Conservation (phyloP, 2,888 invertebrate genomes). For the Ariolimax columbianus region DNA sequence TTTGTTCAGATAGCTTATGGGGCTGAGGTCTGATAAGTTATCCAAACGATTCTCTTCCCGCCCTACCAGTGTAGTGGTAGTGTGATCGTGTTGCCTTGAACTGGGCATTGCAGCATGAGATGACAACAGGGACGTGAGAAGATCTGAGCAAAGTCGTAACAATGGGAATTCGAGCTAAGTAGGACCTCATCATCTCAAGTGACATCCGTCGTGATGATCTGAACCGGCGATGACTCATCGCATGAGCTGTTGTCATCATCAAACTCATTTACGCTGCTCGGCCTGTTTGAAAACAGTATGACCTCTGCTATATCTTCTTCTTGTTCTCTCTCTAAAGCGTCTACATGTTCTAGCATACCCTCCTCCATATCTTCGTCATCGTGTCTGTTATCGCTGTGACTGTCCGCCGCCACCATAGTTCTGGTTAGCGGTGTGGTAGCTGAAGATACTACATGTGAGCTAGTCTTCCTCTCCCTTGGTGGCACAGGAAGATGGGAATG, state of each 20-base stretch:
- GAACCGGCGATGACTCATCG: slow-evolving; percentile 37
- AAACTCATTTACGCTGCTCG: neutral
- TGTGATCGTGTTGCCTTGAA: too few relatives aligned
- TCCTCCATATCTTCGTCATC: slow-evolving; percentile 13
- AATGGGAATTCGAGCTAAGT: neutral
- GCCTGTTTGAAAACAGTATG: neutral
- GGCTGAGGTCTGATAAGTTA: neutral
- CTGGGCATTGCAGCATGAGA: neutral
- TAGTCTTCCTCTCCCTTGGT: slow-evolving; percentile 14
- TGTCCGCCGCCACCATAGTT: neutral
- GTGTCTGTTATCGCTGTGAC: neutral
- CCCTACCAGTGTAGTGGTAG: neutral
- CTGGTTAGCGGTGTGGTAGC: slow-evolving; percentile 6
- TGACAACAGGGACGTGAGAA: neutral
- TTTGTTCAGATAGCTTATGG: neutral
- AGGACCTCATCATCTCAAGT: neutral
- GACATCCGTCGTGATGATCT: slow-evolving; percentile 28
- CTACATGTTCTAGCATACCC: neutral
- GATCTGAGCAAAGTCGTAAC: neutral
- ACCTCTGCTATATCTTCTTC: neutral
- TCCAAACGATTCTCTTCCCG: neutral
- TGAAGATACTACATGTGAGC: neutral
- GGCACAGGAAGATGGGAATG: slow-evolving; percentile 17
- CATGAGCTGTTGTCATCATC: slow-evolving; percentile 38
- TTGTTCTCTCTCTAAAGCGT: neutral